A percentile compares a stretch with the other conserved stretches of the same genome.
These are phyloP conservation scores for Pristiophorus japonicus DNA, from an alignment of 2,113 vertebrate species.

Conservation along the genomic window DNA sequence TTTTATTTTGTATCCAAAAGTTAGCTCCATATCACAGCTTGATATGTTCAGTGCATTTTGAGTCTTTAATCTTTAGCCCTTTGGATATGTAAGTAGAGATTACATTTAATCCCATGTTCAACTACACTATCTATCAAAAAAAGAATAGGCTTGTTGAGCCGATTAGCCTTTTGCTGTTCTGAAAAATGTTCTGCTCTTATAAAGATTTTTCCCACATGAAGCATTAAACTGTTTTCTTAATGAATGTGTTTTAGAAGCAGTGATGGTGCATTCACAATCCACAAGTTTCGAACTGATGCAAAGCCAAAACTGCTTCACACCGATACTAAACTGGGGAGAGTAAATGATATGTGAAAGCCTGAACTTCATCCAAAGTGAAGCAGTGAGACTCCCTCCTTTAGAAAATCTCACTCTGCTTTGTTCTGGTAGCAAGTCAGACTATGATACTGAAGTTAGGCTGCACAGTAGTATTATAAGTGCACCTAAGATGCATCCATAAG, in stretches of 20 bases:
- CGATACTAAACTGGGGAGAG: neutral
- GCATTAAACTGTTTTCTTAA: constrained; percentile 6
- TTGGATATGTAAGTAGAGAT: constrained; percentile 30
- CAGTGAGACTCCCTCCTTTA: neutral
- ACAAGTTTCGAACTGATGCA: neutral
- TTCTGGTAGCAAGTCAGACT: neutral
- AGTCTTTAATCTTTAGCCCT: constrained; percentile 23
- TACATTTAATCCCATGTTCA: constrained; percentile 32
- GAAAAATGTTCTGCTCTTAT: neutral
- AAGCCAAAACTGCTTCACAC: neutral
- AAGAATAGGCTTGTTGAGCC: neutral
- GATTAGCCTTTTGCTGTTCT: neutral
- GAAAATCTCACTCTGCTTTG: neutral
- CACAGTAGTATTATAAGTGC: neutral
- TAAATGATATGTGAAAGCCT: neutral
- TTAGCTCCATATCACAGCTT: neutral
- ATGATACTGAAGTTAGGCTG: neutral
- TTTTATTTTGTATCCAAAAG: neutral
- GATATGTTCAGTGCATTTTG: neutral
- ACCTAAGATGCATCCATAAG: neutral
- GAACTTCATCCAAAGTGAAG: neutral
- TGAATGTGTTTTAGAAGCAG: neutral
- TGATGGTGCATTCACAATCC: constrained; percentile 1
- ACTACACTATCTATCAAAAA: neutral
- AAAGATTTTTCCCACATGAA: neutral